Conservation (phyloP, 2,888 invertebrate genomes). For the Polyploca ridens region DNA sequence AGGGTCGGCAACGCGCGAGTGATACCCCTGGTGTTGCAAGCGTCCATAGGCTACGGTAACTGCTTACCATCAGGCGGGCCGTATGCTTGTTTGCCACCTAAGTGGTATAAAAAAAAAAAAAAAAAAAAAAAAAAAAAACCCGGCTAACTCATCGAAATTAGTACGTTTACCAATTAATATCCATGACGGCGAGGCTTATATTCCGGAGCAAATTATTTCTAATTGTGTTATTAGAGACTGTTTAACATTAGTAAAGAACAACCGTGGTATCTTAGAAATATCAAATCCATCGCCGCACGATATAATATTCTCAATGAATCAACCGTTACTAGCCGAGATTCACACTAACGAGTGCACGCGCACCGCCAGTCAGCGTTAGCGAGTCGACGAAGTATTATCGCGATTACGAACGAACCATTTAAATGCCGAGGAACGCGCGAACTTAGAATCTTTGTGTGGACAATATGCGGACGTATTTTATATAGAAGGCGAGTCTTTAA, state of each 20-base stretch:
- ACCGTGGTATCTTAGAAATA: conserved; percentile 30
- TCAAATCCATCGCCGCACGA: conserved; percentile 31
- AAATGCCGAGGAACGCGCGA: conserved; percentile 36
- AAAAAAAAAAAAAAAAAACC: too few species aligned
- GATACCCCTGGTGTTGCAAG: too few species aligned
- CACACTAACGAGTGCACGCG: conserved; percentile 22
- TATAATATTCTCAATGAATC: conserved; percentile 16
- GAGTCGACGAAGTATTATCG: conserved; percentile 27
- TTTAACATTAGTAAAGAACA: conserved; percentile 30
- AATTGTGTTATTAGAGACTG: conserved; percentile 21
- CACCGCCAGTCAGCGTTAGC: conserved; percentile 16
- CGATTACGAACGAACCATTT: conserved; percentile 41
- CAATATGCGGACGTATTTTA: too few species aligned
- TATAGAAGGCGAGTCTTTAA: too few species aligned
- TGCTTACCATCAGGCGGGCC: too few species aligned
- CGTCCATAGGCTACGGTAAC: too few species aligned
- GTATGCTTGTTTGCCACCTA: too few species aligned
- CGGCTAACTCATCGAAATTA: conserved; percentile 13
- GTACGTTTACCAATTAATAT: conserved; percentile 12
- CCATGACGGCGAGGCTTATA: conserved; percentile 14
- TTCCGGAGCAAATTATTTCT: conserved; percentile 10
- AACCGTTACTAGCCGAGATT: conserved; percentile 16
- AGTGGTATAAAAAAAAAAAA: too few species aligned
- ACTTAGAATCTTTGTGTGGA: too few species aligned
- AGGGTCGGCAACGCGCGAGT: too few species aligned